Percentiles rank a stretch among this genome's conserved stretches.
Conservation (phyloP, 2,797 vertebrate genomes). For the Gallinago stenura region DNA sequence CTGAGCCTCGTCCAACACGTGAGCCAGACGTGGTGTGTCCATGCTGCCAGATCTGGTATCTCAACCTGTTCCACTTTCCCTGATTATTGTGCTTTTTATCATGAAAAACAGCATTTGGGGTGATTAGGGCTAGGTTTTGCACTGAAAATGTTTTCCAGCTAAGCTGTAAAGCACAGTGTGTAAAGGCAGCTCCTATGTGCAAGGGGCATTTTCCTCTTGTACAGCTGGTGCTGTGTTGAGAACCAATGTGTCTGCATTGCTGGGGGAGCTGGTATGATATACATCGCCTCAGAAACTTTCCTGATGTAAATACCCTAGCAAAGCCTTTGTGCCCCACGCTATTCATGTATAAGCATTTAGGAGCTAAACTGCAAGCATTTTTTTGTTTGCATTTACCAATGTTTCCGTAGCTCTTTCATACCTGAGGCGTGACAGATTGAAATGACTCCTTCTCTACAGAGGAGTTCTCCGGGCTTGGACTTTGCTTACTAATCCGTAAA, state of each 20-base stretch:
- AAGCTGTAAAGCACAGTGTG: background rate
- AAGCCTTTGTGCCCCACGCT: background rate
- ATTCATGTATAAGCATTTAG: background rate
- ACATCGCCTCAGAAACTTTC: background rate
- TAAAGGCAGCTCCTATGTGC: background rate
- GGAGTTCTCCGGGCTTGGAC: background rate
- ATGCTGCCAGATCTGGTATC: background rate
- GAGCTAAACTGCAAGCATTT: background rate
- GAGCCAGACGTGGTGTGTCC: background rate
- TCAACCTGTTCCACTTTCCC: background rate
- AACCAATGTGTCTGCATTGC: background rate
- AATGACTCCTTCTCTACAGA: background rate
- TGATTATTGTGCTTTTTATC: background rate
- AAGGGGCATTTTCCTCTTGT: background rate
- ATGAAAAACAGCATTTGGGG: background rate
- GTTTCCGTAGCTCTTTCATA: background rate
- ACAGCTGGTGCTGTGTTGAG: background rate
- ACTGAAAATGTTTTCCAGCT: background rate
- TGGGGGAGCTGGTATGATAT: background rate
- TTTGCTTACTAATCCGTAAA: background rate
- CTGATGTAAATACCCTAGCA: background rate
- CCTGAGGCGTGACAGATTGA: background rate
- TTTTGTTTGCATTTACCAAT: accelerated
- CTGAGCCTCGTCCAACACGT: background rate
- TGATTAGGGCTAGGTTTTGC: accelerated